phyloP scores from a whole-genome alignment of 2,113 vertebrate genomes.

The Brienomyrus brachyistius region DNA sequence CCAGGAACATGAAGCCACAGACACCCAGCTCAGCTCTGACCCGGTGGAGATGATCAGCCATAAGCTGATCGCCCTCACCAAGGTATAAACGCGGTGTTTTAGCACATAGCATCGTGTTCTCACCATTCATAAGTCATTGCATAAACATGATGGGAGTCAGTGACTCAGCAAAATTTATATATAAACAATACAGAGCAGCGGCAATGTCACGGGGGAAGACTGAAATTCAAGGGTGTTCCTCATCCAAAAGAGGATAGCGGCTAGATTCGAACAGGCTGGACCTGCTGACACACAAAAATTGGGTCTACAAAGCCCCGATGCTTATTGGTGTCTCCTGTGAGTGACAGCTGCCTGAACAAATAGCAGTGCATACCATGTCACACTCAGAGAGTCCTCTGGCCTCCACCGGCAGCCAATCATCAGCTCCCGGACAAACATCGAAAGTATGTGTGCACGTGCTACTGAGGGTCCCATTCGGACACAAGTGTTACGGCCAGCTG shows the following conservation, averaged over 20 bases:
- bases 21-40: neutral
- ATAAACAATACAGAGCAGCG: neutral
- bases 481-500: neutral
- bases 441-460: neutral
- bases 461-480: slow-evolving; percentile 34
- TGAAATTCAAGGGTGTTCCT: neutral
- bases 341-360: neutral
- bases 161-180: no score
- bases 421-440: neutral
- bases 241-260: neutral
- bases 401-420: neutral
- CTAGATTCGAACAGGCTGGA: neutral
- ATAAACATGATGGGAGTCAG: no score
- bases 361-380: neutral
- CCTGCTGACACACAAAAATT: neutral
- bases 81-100: no score
- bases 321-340: neutral
- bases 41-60: neutral
- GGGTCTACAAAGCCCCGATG: neutral
- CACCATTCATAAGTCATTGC: no score
- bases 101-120: no score
- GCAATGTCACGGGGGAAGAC: neutral
- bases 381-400: neutral
- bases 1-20: neutral
- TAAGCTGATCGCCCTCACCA: neutral